A percentile compares a stretch with the other conserved stretches of the same genome.
Evolutionary conservation across 2,797 vertebrate genomes (phyloP).

Genomic region (Mallotus villosus): DNA sequence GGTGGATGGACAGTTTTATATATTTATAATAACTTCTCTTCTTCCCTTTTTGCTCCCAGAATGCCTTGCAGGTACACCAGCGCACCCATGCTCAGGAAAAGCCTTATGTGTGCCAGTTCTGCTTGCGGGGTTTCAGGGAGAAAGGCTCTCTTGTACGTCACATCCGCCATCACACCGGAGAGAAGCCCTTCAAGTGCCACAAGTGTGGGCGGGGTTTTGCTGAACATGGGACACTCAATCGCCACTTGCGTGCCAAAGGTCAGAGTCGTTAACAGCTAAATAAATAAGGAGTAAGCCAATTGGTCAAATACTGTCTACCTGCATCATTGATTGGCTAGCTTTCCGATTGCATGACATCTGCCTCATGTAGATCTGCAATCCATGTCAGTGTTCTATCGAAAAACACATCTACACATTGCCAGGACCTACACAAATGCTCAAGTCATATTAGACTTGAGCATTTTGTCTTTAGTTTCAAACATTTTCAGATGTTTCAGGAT

Average conservation of each 20-base stretch:
- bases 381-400: too few relatives aligned
- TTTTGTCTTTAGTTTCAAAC: too few relatives aligned
- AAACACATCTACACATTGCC: too few relatives aligned
- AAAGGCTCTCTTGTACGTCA: constrained; percentile 96
- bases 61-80: constrained; percentile 95
- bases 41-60: constrained; percentile 71
- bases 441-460: too few relatives aligned
- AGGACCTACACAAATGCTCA: too few relatives aligned
- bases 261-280: not conserved
- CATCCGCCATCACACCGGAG: constrained; percentile 94
- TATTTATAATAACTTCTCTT: not conserved
- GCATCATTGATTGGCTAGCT: not conserved
- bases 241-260: constrained; percentile 96
- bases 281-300: too few relatives aligned
- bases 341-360: too few relatives aligned
- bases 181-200: constrained; percentile 94
- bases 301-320: not conserved
- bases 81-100: constrained; percentile 92
- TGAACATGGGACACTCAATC: constrained; percentile 94
- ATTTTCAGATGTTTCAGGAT: too few relatives aligned
- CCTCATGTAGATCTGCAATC: too few relatives aligned
- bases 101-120: constrained; percentile 89
- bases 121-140: constrained; percentile 89
- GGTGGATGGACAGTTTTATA: too few relatives aligned
- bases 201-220: constrained; percentile 92